A percentile compares a stretch with the other conserved stretches of the same genome.
Conservation (phyloP, 2,888 invertebrate genomes). For the Caenorhabditis afra region DNA sequence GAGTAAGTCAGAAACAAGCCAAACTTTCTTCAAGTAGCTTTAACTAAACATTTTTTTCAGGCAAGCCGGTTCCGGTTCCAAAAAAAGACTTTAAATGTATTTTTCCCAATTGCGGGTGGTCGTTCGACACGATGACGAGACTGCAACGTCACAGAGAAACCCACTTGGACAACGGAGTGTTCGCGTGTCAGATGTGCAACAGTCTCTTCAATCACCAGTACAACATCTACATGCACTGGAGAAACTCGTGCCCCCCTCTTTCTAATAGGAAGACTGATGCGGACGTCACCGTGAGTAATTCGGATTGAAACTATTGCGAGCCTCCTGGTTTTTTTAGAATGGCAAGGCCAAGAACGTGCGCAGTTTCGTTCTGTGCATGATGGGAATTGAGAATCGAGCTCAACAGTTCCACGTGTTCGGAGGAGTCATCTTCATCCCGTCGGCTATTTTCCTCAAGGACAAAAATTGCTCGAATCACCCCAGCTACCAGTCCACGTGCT, state of each 20-base stretch:
- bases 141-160: neutral
- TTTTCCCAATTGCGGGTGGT: constrained; percentile 13
- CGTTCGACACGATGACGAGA: neutral
- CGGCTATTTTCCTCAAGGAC: constrained; percentile 1
- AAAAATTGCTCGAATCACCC: constrained; percentile 1
- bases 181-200: constrained; percentile 39
- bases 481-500: constrained; percentile 1
- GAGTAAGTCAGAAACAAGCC: constrained; percentile 5
- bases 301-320: too few relatives aligned
- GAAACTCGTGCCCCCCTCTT: neutral
- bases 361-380: constrained; percentile 14
- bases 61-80: neutral
- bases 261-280: neutral
- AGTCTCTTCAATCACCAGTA: constrained; percentile 15
- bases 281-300: neutral
- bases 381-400: constrained; percentile 34
- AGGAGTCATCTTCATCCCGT: constrained; percentile 26
- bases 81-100: neutral
- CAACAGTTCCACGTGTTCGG: constrained; percentile 30
- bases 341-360: neutral
- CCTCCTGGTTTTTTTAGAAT: too few relatives aligned
- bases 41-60: neutral
- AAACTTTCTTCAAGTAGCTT: neutral
- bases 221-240: constrained; percentile 38
- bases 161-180: constrained; percentile 22